A percentile compares a stretch with the other conserved stretches of the same genome.
Evolutionary conservation across 2,113 vertebrate species (phyloP).

Genomic region (Bagarius yarrelli): DNA sequence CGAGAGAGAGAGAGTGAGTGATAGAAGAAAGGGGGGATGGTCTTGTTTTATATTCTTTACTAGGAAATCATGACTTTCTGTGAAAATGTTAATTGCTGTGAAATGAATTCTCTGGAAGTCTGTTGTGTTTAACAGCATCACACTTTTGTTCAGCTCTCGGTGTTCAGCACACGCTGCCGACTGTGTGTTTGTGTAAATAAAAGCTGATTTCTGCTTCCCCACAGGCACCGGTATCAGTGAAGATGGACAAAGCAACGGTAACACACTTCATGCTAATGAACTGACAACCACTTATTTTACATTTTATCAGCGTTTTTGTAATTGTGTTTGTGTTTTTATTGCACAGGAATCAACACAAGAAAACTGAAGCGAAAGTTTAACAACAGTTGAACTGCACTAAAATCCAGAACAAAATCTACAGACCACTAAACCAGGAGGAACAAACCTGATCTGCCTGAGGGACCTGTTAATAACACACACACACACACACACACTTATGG

Average conservation of each 20-base stretch:
- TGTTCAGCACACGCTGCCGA: background rate
- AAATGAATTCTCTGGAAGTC: background rate
- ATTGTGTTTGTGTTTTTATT: conserved; percentile 15
- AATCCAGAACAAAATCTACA: background rate
- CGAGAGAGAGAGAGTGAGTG: no score
- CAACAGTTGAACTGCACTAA: conserved; percentile 40
- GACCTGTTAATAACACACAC: no score
- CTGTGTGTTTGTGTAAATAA: background rate
- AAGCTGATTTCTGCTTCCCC: background rate
- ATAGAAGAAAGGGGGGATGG: no score
- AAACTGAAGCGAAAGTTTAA: conserved; percentile 9
- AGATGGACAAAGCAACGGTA: conserved; percentile 28
- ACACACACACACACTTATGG: no score
- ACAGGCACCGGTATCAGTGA: background rate
- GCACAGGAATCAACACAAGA: conserved; percentile 57
- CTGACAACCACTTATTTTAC: background rate
- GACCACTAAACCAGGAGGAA: no score
- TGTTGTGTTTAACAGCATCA: background rate
- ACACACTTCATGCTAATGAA: background rate
- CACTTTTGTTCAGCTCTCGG: background rate
- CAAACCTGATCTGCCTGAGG: no score
- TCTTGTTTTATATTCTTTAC: no score
- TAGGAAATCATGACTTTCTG: no score
- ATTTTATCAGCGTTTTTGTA: background rate
- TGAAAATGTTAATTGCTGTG: no score